Evolutionary conservation across 2,888 invertebrate species (phyloP), one percentile per base, ranked within the genome.

Genomic region (Hydrotaea cyrtoneurina): DNA sequence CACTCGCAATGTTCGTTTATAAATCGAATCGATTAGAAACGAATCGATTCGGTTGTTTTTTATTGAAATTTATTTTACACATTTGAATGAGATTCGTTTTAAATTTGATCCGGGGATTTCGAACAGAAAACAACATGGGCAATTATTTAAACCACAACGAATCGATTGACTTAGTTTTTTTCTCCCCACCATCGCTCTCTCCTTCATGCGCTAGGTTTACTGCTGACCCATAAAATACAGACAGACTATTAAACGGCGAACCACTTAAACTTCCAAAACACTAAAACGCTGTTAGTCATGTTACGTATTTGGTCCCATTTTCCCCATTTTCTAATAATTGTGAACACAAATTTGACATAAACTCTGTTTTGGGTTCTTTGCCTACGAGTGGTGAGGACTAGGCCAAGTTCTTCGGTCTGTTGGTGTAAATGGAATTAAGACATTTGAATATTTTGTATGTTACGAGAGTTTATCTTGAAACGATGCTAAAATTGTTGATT

Each of bases 121-220:
- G 26, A 2, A 7, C 3, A 69, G n/a, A 36, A 43, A 66, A 69
- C 21, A 69, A 69, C 31, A 69, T 23, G 69, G 69, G 69, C 23
- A 69, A 69, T 69, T 69, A 69, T 69, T 69, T 69, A 46, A 46
- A 69, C 23, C 69, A n/a, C 0, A 69, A 46, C 69, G 46, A 69
- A 69, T 69, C 69, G 69, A 69, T 69, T 69, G 69, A 69, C 69
- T 69, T n/a, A n/a, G n/a, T n/a, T n/a, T n/a, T n/a, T n/a, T n/a
- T 69, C 23, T 26, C 0, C 23, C 5, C 13, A 8, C 13, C 10
- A 39, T 10, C 39, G 39, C 39, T 39, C 39, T 39, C 39, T 4
- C 39, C 39, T 7, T 31, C 31, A 31, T 7, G 31, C 3, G 31
- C 7, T 31, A n/a, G 31, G 3, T 21, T 57, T 57, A 23, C 21